Conservation (phyloP, 2,113 vertebrate species). For the Sander lucioperca region DNA sequence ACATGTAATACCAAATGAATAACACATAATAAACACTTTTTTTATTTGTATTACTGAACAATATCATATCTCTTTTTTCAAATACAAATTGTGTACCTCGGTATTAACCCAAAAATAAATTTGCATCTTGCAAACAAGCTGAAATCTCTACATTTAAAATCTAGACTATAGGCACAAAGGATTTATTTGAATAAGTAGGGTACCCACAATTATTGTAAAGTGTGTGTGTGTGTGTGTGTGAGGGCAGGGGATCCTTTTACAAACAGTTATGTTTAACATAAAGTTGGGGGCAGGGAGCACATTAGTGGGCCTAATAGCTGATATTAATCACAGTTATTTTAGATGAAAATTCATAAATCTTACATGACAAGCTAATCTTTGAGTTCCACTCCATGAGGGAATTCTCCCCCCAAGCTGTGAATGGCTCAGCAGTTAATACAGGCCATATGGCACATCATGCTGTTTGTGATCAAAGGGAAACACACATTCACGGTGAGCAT, state of each 20-base stretch:
- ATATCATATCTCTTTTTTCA: background rate
- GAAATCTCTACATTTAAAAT: background rate
- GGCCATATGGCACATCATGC: slow-evolving; percentile 40
- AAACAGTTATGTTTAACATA: slow-evolving; percentile 51
- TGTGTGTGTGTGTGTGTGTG: too few relatives aligned
- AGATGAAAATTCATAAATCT: slow-evolving; percentile 78
- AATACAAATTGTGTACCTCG: background rate
- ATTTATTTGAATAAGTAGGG: background rate
- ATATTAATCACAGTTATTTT: slow-evolving; percentile 75
- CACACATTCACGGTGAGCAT: slow-evolving; percentile 9
- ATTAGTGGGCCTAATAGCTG: slow-evolving; percentile 61
- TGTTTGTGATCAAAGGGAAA: slow-evolving; percentile 28
- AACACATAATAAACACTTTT: too few relatives aligned
- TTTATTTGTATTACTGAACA: too few relatives aligned
- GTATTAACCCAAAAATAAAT: background rate
- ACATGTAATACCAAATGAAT: background rate
- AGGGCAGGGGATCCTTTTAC: slow-evolving; percentile 7
- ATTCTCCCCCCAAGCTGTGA: slow-evolving; percentile 52
- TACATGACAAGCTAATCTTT: slow-evolving; percentile 66
- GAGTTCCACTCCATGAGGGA: slow-evolving; percentile 31
- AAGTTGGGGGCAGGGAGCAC: slow-evolving; percentile 28
- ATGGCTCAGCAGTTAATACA: slow-evolving; percentile 32
- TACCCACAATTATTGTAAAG: background rate
- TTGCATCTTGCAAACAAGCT: background rate
- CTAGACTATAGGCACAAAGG: too few relatives aligned